Evolutionary conservation across 2,888 invertebrate species (phyloP).

Genomic region (Napeogenes inachia): DNA sequence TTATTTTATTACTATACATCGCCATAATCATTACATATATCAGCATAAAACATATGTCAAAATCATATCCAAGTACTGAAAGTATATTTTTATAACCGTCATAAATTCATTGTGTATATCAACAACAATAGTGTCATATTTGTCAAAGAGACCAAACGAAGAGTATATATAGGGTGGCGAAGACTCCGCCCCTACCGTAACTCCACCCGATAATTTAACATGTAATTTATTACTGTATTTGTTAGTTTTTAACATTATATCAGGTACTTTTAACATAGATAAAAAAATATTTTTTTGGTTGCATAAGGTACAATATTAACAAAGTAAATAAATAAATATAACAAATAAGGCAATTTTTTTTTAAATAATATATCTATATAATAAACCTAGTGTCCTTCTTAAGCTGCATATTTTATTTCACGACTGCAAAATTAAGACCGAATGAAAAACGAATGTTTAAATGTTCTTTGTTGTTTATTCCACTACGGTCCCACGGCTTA

Average conservation of each 20-base stretch:
- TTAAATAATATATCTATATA: too few species aligned
- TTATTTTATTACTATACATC: too few species aligned
- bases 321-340: too few species aligned
- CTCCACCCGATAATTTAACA: conserved; percentile 33
- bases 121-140: conserved; percentile 10
- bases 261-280: too few species aligned
- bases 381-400: too few species aligned
- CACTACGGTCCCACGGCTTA: conserved; percentile 53
- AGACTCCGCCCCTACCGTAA: conserved; percentile 32
- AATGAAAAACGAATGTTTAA: conserved; percentile 21
- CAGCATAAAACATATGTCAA: neutral
- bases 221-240: conserved; percentile 18
- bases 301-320: too few species aligned
- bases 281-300: too few species aligned
- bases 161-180: conserved; percentile 23
- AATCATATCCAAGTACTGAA: neutral
- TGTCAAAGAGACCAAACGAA: conserved; percentile 10
- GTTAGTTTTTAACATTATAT: neutral
- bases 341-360: too few species aligned
- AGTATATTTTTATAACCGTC: conserved; percentile 3
- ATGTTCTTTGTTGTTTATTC: conserved; percentile 27
- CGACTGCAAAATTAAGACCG: neutral
- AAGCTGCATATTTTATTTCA: neutral
- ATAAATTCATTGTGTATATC: conserved; percentile 13
- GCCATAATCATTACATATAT: too few species aligned